Percentiles rank a stretch among this genome's conserved stretches.
Conservation (phyloP, 2,113 vertebrate genomes). For the Pantherophis guttatus region DNA sequence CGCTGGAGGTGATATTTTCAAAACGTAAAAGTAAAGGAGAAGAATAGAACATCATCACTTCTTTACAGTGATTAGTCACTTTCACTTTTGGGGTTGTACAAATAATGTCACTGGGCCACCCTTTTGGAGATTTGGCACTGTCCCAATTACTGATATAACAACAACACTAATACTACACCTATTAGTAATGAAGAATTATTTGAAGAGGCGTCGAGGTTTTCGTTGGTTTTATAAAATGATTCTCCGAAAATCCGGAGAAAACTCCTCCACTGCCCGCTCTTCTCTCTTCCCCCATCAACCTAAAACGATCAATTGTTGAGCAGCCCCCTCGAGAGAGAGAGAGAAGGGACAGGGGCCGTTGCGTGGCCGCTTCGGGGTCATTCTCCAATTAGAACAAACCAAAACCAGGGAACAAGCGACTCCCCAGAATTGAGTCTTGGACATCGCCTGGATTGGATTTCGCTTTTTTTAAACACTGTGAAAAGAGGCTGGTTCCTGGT, state of each 20-base stretch:
- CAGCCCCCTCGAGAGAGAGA: neutral
- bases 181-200: neutral
- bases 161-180: neutral
- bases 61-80: neutral
- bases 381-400: neutral
- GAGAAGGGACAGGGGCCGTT: neutral
- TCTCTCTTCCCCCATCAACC: neutral
- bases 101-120: neutral
- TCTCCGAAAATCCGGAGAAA: neutral
- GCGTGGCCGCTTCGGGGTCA: neutral
- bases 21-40: neutral
- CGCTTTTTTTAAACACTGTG: neutral
- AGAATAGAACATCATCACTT: neutral
- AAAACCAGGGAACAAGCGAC: neutral
- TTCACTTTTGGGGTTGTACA: neutral
- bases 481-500: neutral
- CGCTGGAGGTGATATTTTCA: neutral
- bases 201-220: neutral
- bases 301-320: neutral
- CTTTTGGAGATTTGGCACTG: neutral
- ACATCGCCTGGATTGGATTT: neutral
- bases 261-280: neutral
- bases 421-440: neutral
- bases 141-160: neutral
- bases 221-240: neutral